Percentiles rank a stretch among this genome's conserved stretches.
Conservation (phyloP, 1,140 invertebrate genomes). For the Drosophila guanche region DNA sequence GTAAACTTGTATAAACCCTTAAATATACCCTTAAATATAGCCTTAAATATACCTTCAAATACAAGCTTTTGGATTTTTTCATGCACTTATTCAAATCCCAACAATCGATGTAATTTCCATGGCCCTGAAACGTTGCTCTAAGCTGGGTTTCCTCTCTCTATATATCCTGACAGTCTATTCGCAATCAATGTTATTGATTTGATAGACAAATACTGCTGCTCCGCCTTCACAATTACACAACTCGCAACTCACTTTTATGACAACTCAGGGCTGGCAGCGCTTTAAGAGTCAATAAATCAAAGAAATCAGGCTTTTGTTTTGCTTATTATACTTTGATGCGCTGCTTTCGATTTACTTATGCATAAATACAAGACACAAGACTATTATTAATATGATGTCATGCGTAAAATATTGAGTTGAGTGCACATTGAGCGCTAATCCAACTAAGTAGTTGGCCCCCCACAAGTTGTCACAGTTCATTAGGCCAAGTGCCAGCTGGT, state of each 20-base stretch:
- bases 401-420: slow-evolving; percentile 72
- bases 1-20: no score
- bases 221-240: no score
- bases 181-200: slow-evolving; percentile 49
- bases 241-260: slow-evolving; percentile 1
- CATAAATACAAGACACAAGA: background rate
- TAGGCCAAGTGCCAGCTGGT: slow-evolving; percentile 57
- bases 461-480: slow-evolving; percentile 67
- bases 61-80: slow-evolving; percentile 29
- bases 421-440: slow-evolving; percentile 57
- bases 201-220: slow-evolving; percentile 19
- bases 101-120: slow-evolving; percentile 41
- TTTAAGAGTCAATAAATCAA: slow-evolving; percentile 18
- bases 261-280: slow-evolving; percentile 6
- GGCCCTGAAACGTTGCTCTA: slow-evolving; percentile 1
- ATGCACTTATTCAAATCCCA: slow-evolving; percentile 35
- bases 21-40: background rate
- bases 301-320: background rate
- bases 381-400: slow-evolving; percentile 66
- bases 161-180: no score
- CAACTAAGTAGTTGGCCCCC: slow-evolving; percentile 57
- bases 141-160: background rate
- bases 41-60: background rate
- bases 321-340: no score
- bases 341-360: background rate